Evolutionary conservation across 2,797 vertebrate genomes (phyloP).

Genomic region (Phrynocephalus vlangalii): DNA sequence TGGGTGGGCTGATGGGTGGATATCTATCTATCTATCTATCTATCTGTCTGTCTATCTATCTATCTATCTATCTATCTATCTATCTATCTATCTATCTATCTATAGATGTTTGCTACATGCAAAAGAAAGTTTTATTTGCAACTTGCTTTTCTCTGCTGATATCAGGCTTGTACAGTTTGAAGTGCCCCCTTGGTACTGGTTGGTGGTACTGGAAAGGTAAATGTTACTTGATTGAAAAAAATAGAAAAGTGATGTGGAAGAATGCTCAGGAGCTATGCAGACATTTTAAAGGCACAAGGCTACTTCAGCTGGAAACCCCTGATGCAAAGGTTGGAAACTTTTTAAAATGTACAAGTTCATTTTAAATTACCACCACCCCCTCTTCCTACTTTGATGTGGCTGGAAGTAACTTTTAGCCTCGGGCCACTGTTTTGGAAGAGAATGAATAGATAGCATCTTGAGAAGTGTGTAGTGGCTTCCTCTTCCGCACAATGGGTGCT

Average conservation of each 20-base stretch:
- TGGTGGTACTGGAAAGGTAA: conserved; percentile 41
- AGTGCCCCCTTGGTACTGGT: conserved; percentile 33
- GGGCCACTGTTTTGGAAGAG: neutral
- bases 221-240: conserved; percentile 44
- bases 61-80: no score
- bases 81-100: no score
- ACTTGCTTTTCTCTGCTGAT: conserved; percentile 10
- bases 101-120: no score
- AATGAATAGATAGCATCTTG: neutral
- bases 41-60: no score
- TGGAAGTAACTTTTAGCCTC: neutral
- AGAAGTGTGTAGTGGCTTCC: neutral
- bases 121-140: neutral
- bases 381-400: neutral
- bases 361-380: neutral
- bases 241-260: conserved; percentile 27
- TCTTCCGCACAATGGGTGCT: neutral
- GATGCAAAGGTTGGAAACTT: conserved; percentile 39
- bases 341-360: neutral
- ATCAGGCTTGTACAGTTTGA: conserved; percentile 38
- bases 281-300: conserved; percentile 23
- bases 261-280: conserved; percentile 11
- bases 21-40: no score
- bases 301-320: conserved; percentile 13
- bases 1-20: no score